These are phyloP conservation scores for Cheilosia variabilis DNA, from an alignment of 2,888 invertebrate genomes.

Conservation along the genomic window DNA sequence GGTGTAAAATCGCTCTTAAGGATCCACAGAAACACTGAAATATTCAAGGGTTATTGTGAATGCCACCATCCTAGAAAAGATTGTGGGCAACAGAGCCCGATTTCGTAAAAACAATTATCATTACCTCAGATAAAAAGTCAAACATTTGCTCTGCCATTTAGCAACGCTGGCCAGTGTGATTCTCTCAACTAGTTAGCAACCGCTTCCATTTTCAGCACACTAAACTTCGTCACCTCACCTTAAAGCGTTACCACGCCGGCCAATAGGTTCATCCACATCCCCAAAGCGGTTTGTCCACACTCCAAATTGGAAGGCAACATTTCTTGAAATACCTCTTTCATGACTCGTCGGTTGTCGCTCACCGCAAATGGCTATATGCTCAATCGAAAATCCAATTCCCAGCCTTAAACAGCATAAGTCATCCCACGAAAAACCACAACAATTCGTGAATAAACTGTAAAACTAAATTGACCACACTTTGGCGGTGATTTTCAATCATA, in stretches of 20 bases:
- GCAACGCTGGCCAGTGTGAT: too few species aligned
- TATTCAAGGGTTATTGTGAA: too few species aligned
- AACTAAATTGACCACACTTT: conserved; percentile 60
- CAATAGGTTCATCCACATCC: conserved; percentile 21
- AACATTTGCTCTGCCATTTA: too few species aligned
- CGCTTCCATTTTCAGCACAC: not conserved
- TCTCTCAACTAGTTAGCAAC: not conserved
- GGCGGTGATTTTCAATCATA: conserved; percentile 45
- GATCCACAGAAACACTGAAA: too few species aligned
- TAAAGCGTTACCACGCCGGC: conserved; percentile 1
- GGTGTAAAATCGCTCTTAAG: too few species aligned
- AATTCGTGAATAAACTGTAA: conserved; percentile 67
- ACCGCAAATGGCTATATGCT: conserved; percentile 32
- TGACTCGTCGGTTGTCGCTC: conserved; percentile 29
- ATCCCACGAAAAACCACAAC: conserved; percentile 73
- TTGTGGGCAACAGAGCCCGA: too few species aligned
- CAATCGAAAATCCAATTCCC: conserved; percentile 34
- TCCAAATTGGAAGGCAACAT: conserved; percentile 16
- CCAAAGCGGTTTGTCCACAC: conserved; percentile 3
- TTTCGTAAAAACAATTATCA: too few species aligned
- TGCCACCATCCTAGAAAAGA: too few species aligned
- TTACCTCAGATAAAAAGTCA: too few species aligned
- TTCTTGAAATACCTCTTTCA: conserved; percentile 3
- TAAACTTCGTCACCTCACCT: not conserved
- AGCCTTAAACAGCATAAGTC: conserved; percentile 40